Evolutionary conservation across 2,888 invertebrate species (phyloP), one percentile per base, ranked within the genome.

Genomic region (Watsonalla binaria): DNA sequence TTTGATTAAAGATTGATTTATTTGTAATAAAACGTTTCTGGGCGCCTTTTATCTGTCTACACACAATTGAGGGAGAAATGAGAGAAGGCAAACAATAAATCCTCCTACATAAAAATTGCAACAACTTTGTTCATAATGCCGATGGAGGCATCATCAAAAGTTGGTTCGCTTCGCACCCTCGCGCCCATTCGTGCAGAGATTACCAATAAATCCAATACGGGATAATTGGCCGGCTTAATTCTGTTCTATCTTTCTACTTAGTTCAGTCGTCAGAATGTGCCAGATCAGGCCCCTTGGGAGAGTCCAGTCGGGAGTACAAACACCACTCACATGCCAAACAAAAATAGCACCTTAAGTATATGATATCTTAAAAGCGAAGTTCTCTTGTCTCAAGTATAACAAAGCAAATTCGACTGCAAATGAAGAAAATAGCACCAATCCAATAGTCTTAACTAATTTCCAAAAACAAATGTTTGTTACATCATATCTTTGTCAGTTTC

Each of bases 131-230:
- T 89, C 90, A 88, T 88, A 90, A 87, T 90, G 80, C 86, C 86
- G 80, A 85, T 83, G 80, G 86, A 89, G 85, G 86, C 82, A 88
- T 90, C 90, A 89, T 90, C 90, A 88, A 89, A 90, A 90, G 83
- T 90, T 90, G 84, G 88, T 86, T 82, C 82, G 80, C 73, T 84
- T 89, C 89, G 87, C 90, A 90, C 90, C 90, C 90, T 89, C 88
- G 86, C 88, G 88, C 87, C 85, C 83, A 87, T 89, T 89, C 90
- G 90, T 90, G 90, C 90, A 88, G 84, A 90, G 90, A 90, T 90
- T 90, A 90, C 90, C 90, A 90, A 90, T 90, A 90, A 90, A 90
- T 90, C 90, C 90, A 90, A 90, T 90, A 90, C 90, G 90, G 90
- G 90, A 90, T 90, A 90, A 90, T 90, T 90, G 90, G 89, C 86